Base-by-base conservation (phyloP, 2,888 invertebrate genomes). In the Teleogryllus oceanicus region DNA sequence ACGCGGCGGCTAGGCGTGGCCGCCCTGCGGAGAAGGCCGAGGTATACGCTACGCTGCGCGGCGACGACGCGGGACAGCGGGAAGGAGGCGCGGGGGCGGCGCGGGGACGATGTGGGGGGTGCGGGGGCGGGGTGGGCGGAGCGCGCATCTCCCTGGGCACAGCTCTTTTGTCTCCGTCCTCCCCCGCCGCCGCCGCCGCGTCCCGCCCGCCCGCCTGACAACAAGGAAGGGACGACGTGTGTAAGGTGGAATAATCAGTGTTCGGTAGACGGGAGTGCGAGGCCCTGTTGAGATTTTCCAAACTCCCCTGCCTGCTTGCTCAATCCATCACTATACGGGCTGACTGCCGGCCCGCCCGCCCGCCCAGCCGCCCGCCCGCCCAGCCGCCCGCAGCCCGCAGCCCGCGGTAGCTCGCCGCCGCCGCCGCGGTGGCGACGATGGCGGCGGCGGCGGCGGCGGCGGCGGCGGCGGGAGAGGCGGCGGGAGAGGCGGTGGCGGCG, bases 301-400 rank as follows among this genome's bases (percentile, higher is more conserved):
- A 88, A 88, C 86, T 88, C 88, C 88, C 88, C 85, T 85, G 86
- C 85, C 88, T 88, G 87, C 88, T 88, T 86, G 87, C 85, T 86
- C 87, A 86, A 88, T 88, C 88, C 88, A 88, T 88, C 88, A 88
- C 88, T 85, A 86, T 86, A 86, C 62, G 12, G 62, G 62, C 62
- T 62, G 62, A 62, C 62, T 62, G 62, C 62, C 62, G 62, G 62
- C 62, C 62, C 62, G 62, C 16, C 62, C 62, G 62, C 62, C 62
- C 12, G 16, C 62, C 2, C 51, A 2, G 2, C 62, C 62, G 62
- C 62, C 62, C 0, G 62, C 62, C 2, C 18, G 62, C 62, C 62
- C 51, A n/a, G 62, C 62, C 62, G 16, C 51, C 51, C 11, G 13
- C 51, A 2, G 51, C 51, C 51, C 51, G 51, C 51, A 2, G 51